phyloP scores from a whole-genome alignment of 2,113 vertebrate genomes.

The Sceloporus tristichus region DNA sequence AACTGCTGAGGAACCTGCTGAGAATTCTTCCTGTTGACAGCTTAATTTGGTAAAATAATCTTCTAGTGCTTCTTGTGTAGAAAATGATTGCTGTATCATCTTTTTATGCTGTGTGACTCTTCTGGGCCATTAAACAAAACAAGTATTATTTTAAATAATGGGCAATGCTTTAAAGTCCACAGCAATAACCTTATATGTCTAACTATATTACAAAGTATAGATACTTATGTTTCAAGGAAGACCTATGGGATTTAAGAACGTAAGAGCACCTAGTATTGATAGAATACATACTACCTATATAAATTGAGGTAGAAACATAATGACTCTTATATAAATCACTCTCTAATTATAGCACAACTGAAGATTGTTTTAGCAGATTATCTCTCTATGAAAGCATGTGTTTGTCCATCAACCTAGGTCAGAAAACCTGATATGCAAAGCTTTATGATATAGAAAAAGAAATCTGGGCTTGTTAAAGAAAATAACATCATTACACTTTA shows the following conservation, averaged over 20 bases:
- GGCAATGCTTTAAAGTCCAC: conserved; percentile 8
- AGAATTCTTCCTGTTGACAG: conserved; percentile 41
- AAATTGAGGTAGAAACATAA: conserved; percentile 4
- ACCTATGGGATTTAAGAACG: background rate
- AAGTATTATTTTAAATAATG: conserved; percentile 29
- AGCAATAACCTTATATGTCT: conserved; percentile 7
- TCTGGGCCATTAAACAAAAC: conserved; percentile 39
- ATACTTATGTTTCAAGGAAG: conserved; percentile 5
- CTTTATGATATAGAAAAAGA: background rate
- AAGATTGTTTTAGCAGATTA: background rate
- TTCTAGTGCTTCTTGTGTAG: background rate
- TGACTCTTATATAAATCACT: background rate
- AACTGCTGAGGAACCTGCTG: conserved; percentile 19
- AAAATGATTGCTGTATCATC: conserved; percentile 31
- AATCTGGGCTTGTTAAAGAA: background rate
- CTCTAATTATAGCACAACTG: background rate
- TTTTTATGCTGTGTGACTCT: conserved; percentile 18
- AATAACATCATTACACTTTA: background rate
- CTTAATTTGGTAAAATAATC: conserved; percentile 40
- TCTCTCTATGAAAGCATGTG: background rate
- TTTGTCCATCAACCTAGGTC: background rate
- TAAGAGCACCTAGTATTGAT: too few species aligned
- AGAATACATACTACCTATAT: background rate
- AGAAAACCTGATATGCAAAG: background rate
- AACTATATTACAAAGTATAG: background rate